A percentile compares a stretch with the other conserved stretches of the same genome.
phyloP scores from a whole-genome alignment of 2,797 vertebrate genomes.

The Jordanella pulchra region DNA sequence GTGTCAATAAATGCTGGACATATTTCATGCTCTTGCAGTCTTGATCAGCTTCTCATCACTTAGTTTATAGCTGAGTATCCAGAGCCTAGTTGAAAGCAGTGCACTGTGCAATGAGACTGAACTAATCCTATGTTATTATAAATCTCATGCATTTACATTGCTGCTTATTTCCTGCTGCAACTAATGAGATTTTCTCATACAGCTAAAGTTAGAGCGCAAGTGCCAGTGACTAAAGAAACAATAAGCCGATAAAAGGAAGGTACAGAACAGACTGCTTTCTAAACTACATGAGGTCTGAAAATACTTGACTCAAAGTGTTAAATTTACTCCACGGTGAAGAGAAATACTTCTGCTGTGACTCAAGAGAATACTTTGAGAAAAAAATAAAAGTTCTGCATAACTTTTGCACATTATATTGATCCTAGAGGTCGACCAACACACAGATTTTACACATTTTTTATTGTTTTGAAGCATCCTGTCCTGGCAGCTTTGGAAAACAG shows the following conservation, averaged over 20 bases:
- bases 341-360: neutral
- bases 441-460: too few species aligned
- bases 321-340: slow-evolving; percentile 8
- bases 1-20: slow-evolving; percentile 58
- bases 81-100: slow-evolving; percentile 27
- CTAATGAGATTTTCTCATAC: slow-evolving; percentile 33
- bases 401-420: neutral
- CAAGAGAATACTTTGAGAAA: neutral
- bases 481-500: too few species aligned
- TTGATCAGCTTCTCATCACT: slow-evolving; percentile 42
- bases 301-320: neutral
- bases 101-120: slow-evolving; percentile 45
- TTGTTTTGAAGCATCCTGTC: too few species aligned
- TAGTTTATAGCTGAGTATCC: slow-evolving; percentile 38
- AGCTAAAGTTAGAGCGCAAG: slow-evolving; percentile 6
- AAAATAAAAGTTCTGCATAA: neutral
- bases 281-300: neutral
- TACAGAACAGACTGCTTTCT: neutral
- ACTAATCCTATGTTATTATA: slow-evolving; percentile 53
- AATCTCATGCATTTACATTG: slow-evolving; percentile 60
- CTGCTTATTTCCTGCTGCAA: slow-evolving; percentile 41
- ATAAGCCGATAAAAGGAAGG: slow-evolving; percentile 6
- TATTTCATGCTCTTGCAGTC: slow-evolving; percentile 50
- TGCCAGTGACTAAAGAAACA: neutral
- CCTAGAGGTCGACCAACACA: neutral